Percentiles rank a stretch among this genome's conserved stretches.
These are phyloP conservation scores for fruit fly (Drosophila melanogaster) DNA, from an alignment of 1,140 invertebrate genomes.

Conservation along the genomic window DNA sequence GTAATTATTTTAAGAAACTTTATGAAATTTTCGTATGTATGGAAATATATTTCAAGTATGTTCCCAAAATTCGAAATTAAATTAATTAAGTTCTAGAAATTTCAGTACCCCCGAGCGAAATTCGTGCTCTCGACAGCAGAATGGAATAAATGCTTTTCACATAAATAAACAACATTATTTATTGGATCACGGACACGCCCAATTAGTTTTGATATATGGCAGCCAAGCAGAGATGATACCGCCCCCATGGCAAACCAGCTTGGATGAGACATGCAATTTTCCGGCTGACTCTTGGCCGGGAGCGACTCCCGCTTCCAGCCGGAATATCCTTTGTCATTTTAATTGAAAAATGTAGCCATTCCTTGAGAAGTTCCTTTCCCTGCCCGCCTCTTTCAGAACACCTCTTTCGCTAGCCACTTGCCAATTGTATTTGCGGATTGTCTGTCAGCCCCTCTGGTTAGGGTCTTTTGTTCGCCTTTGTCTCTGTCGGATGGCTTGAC, in stretches of 20 bases:
- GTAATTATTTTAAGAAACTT: neutral
- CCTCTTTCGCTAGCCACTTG: constrained; percentile 30
- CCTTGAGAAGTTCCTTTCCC: neutral
- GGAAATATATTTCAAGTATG: too few relatives aligned
- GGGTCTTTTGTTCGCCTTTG: constrained; percentile 46
- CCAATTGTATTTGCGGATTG: constrained; percentile 37
- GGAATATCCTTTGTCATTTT: constrained; percentile 64
- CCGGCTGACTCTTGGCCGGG: constrained; percentile 30
- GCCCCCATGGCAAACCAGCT: constrained; percentile 15
- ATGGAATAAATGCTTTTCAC: neutral
- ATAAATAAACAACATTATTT: constrained; percentile 57
- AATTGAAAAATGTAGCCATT: constrained; percentile 64
- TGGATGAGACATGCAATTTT: constrained; percentile 46
- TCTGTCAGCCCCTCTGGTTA: constrained; percentile 27
- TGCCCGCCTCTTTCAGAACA: constrained; percentile 4
- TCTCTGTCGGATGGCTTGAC: constrained; percentile 16
- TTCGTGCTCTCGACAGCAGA: neutral
- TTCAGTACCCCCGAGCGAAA: neutral
- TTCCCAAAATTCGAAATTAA: too few relatives aligned
- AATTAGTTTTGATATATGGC: constrained; percentile 64
- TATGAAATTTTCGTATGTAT: too few relatives aligned
- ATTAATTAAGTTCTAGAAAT: neutral
- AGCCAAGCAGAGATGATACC: constrained; percentile 1
- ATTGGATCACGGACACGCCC: constrained; percentile 45
- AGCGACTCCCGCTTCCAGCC: neutral